Base-by-base conservation (phyloP, 2,113 vertebrate genomes). In the Marmota flaviventris region DNA sequence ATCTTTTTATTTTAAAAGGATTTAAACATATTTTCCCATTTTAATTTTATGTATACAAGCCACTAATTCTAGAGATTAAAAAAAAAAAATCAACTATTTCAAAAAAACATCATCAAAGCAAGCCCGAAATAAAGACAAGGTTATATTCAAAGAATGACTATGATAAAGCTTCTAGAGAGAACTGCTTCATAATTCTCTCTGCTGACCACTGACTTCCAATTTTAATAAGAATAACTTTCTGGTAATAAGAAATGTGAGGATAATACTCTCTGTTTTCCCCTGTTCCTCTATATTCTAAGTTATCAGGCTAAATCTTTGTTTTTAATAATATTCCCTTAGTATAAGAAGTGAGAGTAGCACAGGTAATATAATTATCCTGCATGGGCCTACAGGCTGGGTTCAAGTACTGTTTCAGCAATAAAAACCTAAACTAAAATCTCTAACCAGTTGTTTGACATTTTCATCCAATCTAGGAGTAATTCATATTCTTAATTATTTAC, bases 1-100 rank as follows among this genome's bases (percentile, higher is more conserved):
- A 18, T 4, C 39, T 69, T 72, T 96, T 87, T 56, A 76, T 63
- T 82, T 75, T 81, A 82, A 39, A 14, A 6, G 1, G 25, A 34
- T 45, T 85, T 72, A 10, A 24, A 85, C 85, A 70, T 37, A 13
- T 92, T 82, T 27, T 93, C 70, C 65, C 24, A 58, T 12, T 89
- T 63, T 2, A 72, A 76, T 77, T 70, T 92, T 65, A 96, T 92
- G 96, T 67, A 85, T 32, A 67, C 2, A 75, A 81, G 25, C 18
- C 0, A 63, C 82, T 72, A 85, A 83, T 69, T 84, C 87, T 58
- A 39, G 73, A 70, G n/a, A 72, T 27, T n/a, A n/a, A n/a, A 45
- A 45, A 45, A 51, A 8, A n/a, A 95, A 69, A 85, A 79, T 1
- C 20, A 94, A 39, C 11, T 67, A 42, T 53, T 90, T 42, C 10